Evolutionary conservation across 1,140 invertebrate genomes (phyloP).

Genomic region (Gonatopus flavifemur): DNA sequence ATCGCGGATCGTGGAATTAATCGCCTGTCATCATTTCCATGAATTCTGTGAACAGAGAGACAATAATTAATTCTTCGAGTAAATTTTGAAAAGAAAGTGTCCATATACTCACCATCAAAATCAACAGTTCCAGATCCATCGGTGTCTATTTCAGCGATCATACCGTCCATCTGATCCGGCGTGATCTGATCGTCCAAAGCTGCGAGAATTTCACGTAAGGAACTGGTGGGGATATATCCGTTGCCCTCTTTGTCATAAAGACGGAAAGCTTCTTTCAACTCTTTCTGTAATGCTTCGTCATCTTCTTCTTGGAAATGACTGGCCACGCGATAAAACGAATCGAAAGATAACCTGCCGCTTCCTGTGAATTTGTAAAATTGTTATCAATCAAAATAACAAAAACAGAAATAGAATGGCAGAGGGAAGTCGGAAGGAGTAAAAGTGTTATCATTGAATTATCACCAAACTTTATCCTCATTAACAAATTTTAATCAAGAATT

Average conservation of each 20-base stretch:
- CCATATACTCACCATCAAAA: conserved; percentile 70
- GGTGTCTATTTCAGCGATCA: conserved; percentile 83
- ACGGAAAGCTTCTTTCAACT: conserved; percentile 74
- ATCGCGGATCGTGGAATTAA: conserved; percentile 41
- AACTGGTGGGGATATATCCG: conserved; percentile 80
- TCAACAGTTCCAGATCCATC: conserved; percentile 82
- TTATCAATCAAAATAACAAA: background rate
- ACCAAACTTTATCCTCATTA: background rate
- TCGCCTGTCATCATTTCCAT: conserved; percentile 77
- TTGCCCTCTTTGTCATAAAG: conserved; percentile 78
- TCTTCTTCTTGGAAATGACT: conserved; percentile 72
- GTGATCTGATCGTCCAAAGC: conserved; percentile 81
- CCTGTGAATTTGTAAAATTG: too few relatives aligned
- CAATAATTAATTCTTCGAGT: conserved; percentile 8
- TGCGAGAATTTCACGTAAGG: conserved; percentile 74
- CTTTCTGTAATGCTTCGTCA: conserved; percentile 77
- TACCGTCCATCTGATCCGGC: conserved; percentile 78
- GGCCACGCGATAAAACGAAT: conserved; percentile 70
- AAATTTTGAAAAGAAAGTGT: conserved; percentile 14
- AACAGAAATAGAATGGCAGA: background rate
- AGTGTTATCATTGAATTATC: too few relatives aligned
- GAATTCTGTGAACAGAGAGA: conserved; percentile 69
- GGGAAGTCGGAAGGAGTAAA: too few relatives aligned
- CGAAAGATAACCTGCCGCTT: conserved; percentile 67
- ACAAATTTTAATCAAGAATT: too few relatives aligned